Percentiles rank a stretch among this genome's conserved stretches.
phyloP scores from a whole-genome alignment of 2,888 invertebrate genomes.

The Ophioninae sp. region DNA sequence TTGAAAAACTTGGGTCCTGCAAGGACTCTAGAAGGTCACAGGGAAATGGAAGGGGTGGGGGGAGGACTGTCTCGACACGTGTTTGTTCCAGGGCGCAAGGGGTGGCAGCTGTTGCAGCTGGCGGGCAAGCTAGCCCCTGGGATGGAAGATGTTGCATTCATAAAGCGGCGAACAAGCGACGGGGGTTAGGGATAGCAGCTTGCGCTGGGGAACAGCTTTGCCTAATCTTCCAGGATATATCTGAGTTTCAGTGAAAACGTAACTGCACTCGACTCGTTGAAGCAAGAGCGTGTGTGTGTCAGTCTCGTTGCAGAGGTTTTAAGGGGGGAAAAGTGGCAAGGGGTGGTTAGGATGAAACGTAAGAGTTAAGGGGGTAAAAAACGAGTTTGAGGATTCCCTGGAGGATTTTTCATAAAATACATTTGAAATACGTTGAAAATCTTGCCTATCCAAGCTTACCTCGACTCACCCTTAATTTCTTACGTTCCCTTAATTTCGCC shows the following conservation, averaged over 20 bases:
- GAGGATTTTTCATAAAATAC: constrained; percentile 16
- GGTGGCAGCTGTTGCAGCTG: constrained; percentile 51
- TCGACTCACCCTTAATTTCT: constrained; percentile 71
- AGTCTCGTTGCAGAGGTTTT: neutral
- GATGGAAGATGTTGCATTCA: constrained; percentile 57
- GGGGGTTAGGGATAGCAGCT: constrained; percentile 63
- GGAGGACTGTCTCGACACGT: constrained; percentile 41
- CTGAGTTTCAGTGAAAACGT: constrained; percentile 24
- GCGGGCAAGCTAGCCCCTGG: constrained; percentile 8
- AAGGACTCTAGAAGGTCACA: constrained; percentile 19
- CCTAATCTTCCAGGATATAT: constrained; percentile 69
- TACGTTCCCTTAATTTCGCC: constrained; percentile 74
- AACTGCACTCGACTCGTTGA: constrained; percentile 14
- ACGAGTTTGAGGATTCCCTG: neutral
- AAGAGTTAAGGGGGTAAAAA: neutral
- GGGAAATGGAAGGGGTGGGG: constrained; percentile 1
- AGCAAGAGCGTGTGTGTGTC: neutral
- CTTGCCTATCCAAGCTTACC: constrained; percentile 4
- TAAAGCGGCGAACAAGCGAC: constrained; percentile 50
- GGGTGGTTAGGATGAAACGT: neutral
- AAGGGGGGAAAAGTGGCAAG: neutral
- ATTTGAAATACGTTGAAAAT: constrained; percentile 11
- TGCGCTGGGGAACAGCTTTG: constrained; percentile 70
- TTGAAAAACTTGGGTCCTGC: constrained; percentile 25
- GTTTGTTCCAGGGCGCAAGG: constrained; percentile 31